phyloP scores from a whole-genome alignment of 2,797 vertebrate genomes.

The Sebastes diploproa region DNA sequence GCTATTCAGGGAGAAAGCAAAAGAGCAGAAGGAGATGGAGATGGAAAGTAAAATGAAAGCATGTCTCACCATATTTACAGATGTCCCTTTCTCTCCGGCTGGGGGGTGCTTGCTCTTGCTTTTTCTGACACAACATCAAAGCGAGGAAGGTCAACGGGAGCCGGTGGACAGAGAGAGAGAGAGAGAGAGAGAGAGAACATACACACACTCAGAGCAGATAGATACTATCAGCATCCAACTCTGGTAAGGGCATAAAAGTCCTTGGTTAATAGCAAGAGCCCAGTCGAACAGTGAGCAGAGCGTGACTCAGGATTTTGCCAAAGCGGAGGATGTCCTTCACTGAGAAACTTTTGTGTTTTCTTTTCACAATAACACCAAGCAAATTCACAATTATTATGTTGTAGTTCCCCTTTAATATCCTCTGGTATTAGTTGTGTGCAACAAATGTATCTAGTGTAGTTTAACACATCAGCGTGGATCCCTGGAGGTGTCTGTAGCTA shows the following conservation, averaged over 20 bases:
- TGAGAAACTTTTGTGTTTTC: not conserved
- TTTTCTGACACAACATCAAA: conserved; percentile 78
- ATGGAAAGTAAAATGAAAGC: conserved; percentile 29
- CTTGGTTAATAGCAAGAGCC: conserved; percentile 62
- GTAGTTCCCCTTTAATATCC: not conserved
- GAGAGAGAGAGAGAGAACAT: not conserved
- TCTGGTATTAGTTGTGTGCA: conserved; percentile 12
- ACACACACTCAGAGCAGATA: conserved; percentile 51
- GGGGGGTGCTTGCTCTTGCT: conserved; percentile 83
- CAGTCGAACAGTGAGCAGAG: conserved; percentile 40
- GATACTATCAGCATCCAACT: conserved; percentile 61
- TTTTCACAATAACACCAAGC: conserved; percentile 13
- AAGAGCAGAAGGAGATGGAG: not conserved
- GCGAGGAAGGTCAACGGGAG: conserved; percentile 61
- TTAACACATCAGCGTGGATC: conserved; percentile 11
- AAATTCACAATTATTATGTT: conserved; percentile 14
- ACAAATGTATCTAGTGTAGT: conserved; percentile 1
- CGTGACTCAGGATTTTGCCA: conserved; percentile 50
- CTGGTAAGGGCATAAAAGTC: conserved; percentile 55
- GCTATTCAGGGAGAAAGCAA: not conserved
- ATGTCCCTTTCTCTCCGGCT: conserved; percentile 79
- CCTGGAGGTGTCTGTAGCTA: conserved; percentile 57
- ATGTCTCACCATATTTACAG: conserved; percentile 80
- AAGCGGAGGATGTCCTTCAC: conserved; percentile 49
- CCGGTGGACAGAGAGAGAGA: conserved; percentile 58